These are phyloP conservation scores for Amia ocellicauda DNA, from an alignment of 2,113 vertebrate species.

Conservation along the genomic window DNA sequence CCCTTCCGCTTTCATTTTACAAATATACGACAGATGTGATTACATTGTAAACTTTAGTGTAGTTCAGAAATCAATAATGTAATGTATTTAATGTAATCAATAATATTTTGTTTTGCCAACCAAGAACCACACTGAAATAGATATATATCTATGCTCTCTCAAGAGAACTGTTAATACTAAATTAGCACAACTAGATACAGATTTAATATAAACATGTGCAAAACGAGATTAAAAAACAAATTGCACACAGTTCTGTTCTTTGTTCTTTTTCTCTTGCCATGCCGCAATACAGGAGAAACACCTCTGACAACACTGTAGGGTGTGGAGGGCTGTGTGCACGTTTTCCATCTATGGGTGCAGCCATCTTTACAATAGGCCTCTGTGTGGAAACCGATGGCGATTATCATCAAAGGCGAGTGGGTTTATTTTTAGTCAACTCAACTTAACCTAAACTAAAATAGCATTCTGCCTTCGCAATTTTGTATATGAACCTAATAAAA, in stretches of 20 bases:
- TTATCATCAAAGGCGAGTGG: background rate
- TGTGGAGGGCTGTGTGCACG: conserved; percentile 23
- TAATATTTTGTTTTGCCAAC: background rate
- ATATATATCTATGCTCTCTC: no score
- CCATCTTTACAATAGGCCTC: conserved; percentile 49
- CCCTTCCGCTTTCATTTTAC: no score
- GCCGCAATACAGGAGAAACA: conserved; percentile 1
- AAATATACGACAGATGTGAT: no score
- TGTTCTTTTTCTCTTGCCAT: conserved; percentile 9
- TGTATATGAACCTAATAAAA: no score
- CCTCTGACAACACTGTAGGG: conserved; percentile 12
- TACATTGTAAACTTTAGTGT: no score
- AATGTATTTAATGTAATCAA: background rate
- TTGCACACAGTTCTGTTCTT: background rate
- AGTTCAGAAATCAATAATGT: no score
- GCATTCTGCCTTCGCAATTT: no score
- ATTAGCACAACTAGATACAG: no score
- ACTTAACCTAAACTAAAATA: no score
- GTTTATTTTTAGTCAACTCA: background rate
- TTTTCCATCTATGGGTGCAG: conserved; percentile 37
- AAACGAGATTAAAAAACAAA: background rate
- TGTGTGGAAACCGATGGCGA: conserved; percentile 45
- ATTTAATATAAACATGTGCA: background rate
- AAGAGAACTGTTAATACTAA: no score
- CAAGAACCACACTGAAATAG: background rate